Percentiles rank a stretch among this genome's conserved stretches.
Evolutionary conservation across 2,888 invertebrate species (phyloP).

Genomic region (Diploptera punctata): DNA sequence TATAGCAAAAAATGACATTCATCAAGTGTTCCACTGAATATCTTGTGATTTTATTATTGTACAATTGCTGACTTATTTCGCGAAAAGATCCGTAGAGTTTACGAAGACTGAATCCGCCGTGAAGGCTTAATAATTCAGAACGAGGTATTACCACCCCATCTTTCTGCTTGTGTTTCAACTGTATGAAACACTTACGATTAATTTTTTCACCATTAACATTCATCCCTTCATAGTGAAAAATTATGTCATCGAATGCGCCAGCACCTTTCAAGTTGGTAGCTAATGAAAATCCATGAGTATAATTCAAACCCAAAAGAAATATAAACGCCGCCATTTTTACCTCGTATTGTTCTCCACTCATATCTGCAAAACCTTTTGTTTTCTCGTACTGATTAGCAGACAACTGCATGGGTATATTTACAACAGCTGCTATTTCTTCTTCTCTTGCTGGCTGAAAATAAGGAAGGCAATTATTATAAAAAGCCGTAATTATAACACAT

Average conservation of each 20-base stretch:
- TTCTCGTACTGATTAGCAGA: neutral
- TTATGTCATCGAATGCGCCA: neutral
- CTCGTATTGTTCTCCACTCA: neutral
- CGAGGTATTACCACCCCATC: neutral
- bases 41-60: neutral
- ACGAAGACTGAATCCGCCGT: constrained; percentile 2
- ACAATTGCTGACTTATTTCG: neutral
- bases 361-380: neutral
- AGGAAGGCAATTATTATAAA: too few relatives aligned
- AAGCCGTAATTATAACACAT: too few relatives aligned
- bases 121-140: neutral
- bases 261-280: neutral
- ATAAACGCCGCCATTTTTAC: neutral
- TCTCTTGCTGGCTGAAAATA: neutral
- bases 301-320: neutral
- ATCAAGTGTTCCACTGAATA: neutral
- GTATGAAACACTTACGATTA: constrained; percentile 5
- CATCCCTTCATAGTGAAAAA: neutral
- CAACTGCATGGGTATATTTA: neutral
- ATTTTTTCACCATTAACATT: neutral
- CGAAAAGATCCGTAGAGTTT: constrained; percentile 4
- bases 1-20: neutral
- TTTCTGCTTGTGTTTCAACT: constrained; percentile 17
- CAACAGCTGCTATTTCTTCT: neutral
- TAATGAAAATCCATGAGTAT: neutral